A percentile compares a stretch with the other conserved stretches of the same genome.
phyloP scores from a whole-genome alignment of 53 echinoderm and acorn worm genomes.

The Stichopus horrens region DNA sequence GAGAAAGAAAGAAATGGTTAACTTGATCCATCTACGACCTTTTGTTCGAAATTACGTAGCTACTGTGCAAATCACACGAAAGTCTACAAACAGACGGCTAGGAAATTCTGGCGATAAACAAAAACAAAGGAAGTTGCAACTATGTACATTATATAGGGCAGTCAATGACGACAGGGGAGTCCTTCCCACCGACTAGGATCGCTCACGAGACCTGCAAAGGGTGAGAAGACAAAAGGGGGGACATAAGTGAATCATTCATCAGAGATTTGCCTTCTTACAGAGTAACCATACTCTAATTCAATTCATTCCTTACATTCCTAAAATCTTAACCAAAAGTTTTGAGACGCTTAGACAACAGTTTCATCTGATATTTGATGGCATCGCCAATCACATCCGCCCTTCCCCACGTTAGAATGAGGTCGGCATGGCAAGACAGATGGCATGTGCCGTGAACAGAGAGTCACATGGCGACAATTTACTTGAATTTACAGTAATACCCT shows the following conservation, averaged over 20 bases:
- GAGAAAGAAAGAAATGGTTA: no score
- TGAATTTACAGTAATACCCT: no score
- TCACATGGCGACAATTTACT: no score
- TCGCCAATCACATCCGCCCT: no score
- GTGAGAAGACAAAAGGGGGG: neutral
- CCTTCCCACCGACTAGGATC: neutral
- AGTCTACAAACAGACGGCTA: no score
- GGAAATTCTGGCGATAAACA: neutral
- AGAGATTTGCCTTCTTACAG: neutral
- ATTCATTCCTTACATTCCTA: neutral
- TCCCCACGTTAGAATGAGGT: no score
- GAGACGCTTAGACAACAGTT: neutral
- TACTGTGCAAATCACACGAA: no score
- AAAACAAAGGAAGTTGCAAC: neutral
- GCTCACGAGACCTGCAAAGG: neutral
- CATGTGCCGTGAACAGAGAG: no score
- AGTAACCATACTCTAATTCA: neutral
- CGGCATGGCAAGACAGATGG: no score
- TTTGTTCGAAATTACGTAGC: no score
- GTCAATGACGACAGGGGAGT: neutral
- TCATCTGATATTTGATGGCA: neutral
- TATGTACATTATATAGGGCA: neutral
- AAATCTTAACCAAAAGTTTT: neutral
- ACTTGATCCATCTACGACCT: no score
- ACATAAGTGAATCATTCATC: neutral